Evolutionary conservation across 2,797 vertebrate genomes (phyloP).

Genomic region (Diglossa cyanea): DNA sequence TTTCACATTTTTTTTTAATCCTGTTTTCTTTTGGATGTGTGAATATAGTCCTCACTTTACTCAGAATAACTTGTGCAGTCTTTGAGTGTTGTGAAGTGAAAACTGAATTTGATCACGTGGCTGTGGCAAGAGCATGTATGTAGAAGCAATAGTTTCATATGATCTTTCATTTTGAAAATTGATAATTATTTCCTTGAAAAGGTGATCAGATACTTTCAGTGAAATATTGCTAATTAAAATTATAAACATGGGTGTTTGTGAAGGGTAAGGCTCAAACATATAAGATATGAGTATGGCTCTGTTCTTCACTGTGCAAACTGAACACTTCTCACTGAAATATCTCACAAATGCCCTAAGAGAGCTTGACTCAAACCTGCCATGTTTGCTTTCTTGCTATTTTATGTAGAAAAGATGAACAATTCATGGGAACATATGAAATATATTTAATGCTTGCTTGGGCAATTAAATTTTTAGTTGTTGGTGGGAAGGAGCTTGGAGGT

Average conservation of each 20-base stretch:
- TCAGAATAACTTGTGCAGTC: not conserved
- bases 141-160: not conserved
- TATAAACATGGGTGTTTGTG: not conserved
- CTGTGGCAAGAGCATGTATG: not conserved
- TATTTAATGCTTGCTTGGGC: not conserved
- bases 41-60: not conserved
- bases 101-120: not conserved
- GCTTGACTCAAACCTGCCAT: not conserved
- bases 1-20: not conserved
- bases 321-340: not conserved
- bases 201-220: not conserved
- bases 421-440: not conserved
- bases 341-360: not conserved
- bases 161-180: not conserved
- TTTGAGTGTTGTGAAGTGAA: not conserved
- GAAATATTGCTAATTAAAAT: not conserved
- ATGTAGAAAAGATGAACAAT: not conserved
- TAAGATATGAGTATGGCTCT: not conserved
- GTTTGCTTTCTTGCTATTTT: not conserved
- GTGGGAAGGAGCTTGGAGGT: accelerated
- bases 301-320: not conserved
- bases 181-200: not conserved
- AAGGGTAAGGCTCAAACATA: not conserved
- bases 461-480: not conserved
- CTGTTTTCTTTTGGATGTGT: not conserved